phyloP scores from a whole-genome alignment of 2,888 invertebrate species.

The Hemaris fuciformis region DNA sequence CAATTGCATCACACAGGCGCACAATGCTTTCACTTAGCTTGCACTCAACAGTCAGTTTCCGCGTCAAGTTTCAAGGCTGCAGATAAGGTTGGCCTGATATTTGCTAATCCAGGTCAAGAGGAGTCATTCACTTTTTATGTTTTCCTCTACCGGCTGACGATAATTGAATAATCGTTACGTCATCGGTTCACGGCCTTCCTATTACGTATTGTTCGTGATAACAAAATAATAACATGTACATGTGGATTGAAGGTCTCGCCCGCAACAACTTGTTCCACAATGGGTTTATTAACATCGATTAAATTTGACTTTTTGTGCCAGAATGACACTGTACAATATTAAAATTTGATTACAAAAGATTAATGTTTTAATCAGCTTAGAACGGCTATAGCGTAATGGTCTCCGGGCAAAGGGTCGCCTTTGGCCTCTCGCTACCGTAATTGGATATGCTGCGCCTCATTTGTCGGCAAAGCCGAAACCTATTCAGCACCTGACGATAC shows the following conservation, averaged over 20 bases:
- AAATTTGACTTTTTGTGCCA: background rate
- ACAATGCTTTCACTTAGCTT: slow-evolving; percentile 68
- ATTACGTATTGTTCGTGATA: slow-evolving; percentile 49
- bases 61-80: slow-evolving; percentile 77
- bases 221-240: slow-evolving; percentile 34
- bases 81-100: slow-evolving; percentile 68
- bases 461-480: slow-evolving; percentile 57
- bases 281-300: slow-evolving; percentile 6
- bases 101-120: slow-evolving; percentile 70
- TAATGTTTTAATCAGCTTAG: slow-evolving; percentile 52
- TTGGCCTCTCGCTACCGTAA: slow-evolving; percentile 45
- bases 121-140: slow-evolving; percentile 72
- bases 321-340: background rate
- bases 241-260: slow-evolving; percentile 20
- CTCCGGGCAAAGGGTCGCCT: slow-evolving; percentile 38
- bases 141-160: slow-evolving; percentile 56
- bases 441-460: slow-evolving; percentile 60
- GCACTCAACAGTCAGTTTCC: slow-evolving; percentile 58
- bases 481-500: slow-evolving; percentile 49
- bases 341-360: slow-evolving; percentile 29
- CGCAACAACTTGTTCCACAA: background rate
- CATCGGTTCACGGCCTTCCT: slow-evolving; percentile 55
- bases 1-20: slow-evolving; percentile 65
- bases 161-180: slow-evolving; percentile 62
- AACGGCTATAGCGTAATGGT: slow-evolving; percentile 40